Evolutionary conservation across 2,113 vertebrate species (phyloP).

Genomic region (Corynorhinus townsendii): DNA sequence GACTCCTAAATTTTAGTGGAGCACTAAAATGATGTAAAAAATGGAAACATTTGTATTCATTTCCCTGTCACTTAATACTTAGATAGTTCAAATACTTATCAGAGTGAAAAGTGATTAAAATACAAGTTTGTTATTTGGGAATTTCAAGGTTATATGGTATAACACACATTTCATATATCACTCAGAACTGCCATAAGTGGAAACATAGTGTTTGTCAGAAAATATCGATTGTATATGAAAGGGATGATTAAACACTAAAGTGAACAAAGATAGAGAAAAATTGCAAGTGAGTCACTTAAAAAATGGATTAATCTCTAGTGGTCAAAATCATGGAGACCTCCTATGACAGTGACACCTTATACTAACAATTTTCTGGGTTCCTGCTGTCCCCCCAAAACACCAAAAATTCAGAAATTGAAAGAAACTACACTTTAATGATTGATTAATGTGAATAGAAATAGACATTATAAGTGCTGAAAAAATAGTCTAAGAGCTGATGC

Average conservation of each 20-base stretch:
- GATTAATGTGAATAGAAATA: neutral
- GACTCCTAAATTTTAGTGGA: conserved; percentile 4
- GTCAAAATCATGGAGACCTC: neutral
- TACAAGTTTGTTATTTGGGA: neutral
- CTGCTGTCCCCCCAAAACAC: neutral
- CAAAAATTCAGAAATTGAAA: neutral
- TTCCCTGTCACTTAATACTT: neutral
- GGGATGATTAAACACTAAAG: neutral
- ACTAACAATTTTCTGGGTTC: neutral
- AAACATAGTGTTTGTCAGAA: neutral
- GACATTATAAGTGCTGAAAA: neutral
- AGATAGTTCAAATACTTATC: neutral
- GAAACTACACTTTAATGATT: neutral
- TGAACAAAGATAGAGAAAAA: neutral
- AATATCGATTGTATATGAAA: neutral
- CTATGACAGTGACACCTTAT: neutral
- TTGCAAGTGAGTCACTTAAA: neutral
- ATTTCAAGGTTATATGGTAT: neutral
- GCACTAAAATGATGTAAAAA: neutral
- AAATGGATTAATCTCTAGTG: neutral
- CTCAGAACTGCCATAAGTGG: neutral
- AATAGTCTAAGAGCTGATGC: neutral
- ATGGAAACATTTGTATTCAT: neutral
- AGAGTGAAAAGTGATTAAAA: conserved; percentile 22
- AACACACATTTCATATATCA: neutral